Base-by-base conservation (phyloP, 2,797 vertebrate genomes). In the Zalophus californianus region DNA sequence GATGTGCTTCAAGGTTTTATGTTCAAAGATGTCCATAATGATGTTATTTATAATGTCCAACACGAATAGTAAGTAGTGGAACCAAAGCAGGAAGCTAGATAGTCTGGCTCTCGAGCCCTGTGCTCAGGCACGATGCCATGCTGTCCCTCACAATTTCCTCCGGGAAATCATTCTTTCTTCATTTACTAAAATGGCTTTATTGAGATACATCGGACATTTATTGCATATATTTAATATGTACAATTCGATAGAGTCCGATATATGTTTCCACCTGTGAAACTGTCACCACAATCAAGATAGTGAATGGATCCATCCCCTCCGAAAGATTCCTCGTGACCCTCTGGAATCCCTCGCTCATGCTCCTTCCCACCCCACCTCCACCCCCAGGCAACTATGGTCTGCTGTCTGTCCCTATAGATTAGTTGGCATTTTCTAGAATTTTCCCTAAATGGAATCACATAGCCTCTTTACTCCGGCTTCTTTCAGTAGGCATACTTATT, bases 81-180 rank as follows among this genome's bases (percentile, higher is more conserved):
- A 58, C 38, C 14, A 7, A 27, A 35, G 29, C 32, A 35, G 72
- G 72, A 66, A 38, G 1, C 29, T 25, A 50, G 54, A 12, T 5
- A 16, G n/a, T 5, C 44, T 25, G 58, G 50, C 35, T n/a, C 41
- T 90, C 18, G 3, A n/a, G 56, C 70, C 79, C 41, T 4, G 27
- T 35, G 18, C 54, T 73, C 14, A 7, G 50, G 35, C 0, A 5
- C 3, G 2, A 1, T 2, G 7, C 54, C 14, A 9, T 8, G 1
- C 23, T 6, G 1, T 5, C 20, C 18, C 52, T 68, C 41, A 10
- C 14, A 9, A n/a, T 80, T 56, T 64, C 38, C 32, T 54, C 41
- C 35, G 21, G 29, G 48, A 72, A 64, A 58, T 70, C 83, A 88
- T 41, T 62, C 14, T 68, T 87, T 85, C 64, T 90, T 72, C 12